phyloP scores from a whole-genome alignment of 2,797 vertebrate species.

The Pangasius mekongensis region DNA sequence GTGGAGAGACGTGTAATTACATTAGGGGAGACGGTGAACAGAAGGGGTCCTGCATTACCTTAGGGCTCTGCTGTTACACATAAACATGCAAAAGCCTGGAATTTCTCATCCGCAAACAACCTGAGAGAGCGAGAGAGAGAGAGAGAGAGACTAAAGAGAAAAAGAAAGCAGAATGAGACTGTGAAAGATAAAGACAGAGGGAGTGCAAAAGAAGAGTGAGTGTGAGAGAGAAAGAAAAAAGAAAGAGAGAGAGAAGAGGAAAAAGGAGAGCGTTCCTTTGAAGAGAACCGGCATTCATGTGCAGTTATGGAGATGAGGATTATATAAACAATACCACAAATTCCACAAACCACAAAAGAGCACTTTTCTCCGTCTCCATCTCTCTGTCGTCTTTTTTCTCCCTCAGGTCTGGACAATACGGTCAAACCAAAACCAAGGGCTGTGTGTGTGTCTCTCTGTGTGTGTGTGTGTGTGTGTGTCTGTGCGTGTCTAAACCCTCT shows the following conservation, averaged over 20 bases:
- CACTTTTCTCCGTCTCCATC: conserved; percentile 18
- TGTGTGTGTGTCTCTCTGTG: conserved; percentile 5
- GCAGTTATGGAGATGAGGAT: conserved; percentile 46
- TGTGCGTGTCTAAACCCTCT: background rate
- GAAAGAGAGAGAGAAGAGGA: background rate
- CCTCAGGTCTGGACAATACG: conserved; percentile 9
- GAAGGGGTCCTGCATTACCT: conserved; percentile 72
- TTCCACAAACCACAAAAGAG: conserved; percentile 38
- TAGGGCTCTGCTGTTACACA: conserved; percentile 65
- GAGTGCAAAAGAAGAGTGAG: background rate
- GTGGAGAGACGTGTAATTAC: conserved; percentile 73
- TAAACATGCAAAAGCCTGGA: conserved; percentile 63
- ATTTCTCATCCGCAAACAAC: conserved; percentile 71
- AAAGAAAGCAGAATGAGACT: background rate
- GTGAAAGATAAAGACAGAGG: background rate
- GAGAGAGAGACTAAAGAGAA: background rate
- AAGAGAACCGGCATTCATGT: conserved; percentile 21
- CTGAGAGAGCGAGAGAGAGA: conserved; percentile 21
- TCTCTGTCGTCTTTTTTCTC: background rate
- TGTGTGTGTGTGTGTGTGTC: conserved; percentile 13
- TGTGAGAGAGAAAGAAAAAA: too few species aligned
- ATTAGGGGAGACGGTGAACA: conserved; percentile 71
- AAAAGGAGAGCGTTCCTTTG: conserved; percentile 26
- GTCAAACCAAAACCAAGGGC: conserved; percentile 8
- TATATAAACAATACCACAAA: conserved; percentile 53